These are phyloP conservation scores for Toxonevra muliebris DNA, from an alignment of 2,888 invertebrate genomes.

Conservation along the genomic window DNA sequence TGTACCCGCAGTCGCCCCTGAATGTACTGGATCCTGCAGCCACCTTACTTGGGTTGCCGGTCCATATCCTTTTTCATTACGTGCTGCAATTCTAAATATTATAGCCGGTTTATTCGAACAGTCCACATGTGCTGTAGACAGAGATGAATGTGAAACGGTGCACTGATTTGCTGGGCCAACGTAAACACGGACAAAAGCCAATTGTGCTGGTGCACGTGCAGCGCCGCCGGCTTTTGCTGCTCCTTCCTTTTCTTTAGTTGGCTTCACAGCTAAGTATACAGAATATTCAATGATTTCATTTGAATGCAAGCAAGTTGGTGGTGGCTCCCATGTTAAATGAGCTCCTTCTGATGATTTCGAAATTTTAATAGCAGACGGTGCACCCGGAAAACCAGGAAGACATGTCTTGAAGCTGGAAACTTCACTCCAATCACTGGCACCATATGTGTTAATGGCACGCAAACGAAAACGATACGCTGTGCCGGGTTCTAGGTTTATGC, in stretches of 20 bases:
- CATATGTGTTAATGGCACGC: slow-evolving; percentile 44
- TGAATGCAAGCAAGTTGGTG: slow-evolving; percentile 43
- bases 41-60: slow-evolving; percentile 49
- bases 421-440: slow-evolving; percentile 47
- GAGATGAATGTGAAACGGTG: slow-evolving; percentile 43
- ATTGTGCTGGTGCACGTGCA: slow-evolving; percentile 40
- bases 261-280: slow-evolving; percentile 48
- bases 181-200: slow-evolving; percentile 47
- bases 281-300: slow-evolving; percentile 48
- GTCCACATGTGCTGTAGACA: slow-evolving; percentile 46
- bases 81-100: slow-evolving; percentile 47
- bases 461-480: slow-evolving; percentile 47
- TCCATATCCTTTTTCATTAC: slow-evolving; percentile 48
- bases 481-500: slow-evolving; percentile 44
- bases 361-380: slow-evolving; percentile 48
- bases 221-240: slow-evolving; percentile 30
- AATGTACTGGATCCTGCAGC: slow-evolving; percentile 45
- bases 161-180: slow-evolving; percentile 46
- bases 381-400: slow-evolving; percentile 46
- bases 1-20: slow-evolving; percentile 14
- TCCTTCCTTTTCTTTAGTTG: slow-evolving; percentile 42
- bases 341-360: slow-evolving; percentile 47
- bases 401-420: slow-evolving; percentile 46
- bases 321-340: slow-evolving; percentile 47
- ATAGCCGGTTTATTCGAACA: slow-evolving; percentile 47